Conservation (phyloP, 1,140 invertebrate genomes). For the Geopemphigus sp. region DNA sequence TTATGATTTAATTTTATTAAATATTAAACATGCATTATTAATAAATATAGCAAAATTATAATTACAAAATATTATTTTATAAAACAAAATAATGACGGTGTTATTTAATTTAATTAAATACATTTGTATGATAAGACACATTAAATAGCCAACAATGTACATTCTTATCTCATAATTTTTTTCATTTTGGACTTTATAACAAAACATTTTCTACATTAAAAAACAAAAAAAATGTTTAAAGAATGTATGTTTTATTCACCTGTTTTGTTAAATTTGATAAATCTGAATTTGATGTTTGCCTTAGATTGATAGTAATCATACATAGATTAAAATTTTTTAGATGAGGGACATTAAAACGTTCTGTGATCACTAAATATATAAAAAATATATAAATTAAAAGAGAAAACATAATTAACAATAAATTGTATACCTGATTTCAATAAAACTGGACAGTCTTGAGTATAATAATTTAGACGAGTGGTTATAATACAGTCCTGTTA, state of each 20-base stretch:
- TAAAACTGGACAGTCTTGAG: constrained; percentile 40
- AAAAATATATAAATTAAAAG: not conserved
- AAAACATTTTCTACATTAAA: not conserved
- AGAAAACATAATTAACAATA: not conserved
- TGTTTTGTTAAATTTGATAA: constrained; percentile 44
- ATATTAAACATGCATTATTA: too few species aligned
- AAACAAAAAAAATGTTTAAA: not conserved
- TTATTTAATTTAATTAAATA: too few species aligned
- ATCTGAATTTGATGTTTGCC: constrained; percentile 5
- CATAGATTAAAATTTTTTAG: constrained; percentile 18
- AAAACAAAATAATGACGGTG: too few species aligned
- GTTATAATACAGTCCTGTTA: constrained; percentile 42
- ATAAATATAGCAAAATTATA: too few species aligned
- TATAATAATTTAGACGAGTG: constrained; percentile 29
- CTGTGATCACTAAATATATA: constrained; percentile 19
- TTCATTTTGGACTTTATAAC: too few species aligned
- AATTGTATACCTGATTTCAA: constrained; percentile 33
- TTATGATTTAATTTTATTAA: too few species aligned
- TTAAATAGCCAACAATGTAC: too few species aligned
- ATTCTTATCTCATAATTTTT: too few species aligned
- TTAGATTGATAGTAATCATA: constrained; percentile 40
- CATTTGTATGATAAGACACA: too few species aligned
- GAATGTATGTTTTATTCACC: not conserved
- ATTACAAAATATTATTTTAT: too few species aligned
- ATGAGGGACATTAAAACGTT: constrained; percentile 40